Conservation (phyloP, 2,113 vertebrate species). For the Hydrolagus affinis region DNA sequence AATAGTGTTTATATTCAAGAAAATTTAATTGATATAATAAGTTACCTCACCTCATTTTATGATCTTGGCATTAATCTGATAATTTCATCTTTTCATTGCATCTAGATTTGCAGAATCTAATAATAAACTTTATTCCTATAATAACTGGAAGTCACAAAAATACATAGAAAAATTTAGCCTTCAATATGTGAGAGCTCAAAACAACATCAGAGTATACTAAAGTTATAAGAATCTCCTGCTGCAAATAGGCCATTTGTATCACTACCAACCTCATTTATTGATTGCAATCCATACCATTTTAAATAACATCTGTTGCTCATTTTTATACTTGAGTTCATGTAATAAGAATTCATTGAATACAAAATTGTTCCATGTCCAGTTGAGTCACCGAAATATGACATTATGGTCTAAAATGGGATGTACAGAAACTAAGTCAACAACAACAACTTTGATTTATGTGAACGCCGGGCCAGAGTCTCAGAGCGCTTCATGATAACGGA, state of each 20-base stretch:
- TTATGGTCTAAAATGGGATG: too few species aligned
- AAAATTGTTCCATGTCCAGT: too few species aligned
- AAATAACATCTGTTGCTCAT: neutral
- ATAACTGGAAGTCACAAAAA: neutral
- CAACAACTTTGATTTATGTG: too few species aligned
- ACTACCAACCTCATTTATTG: neutral
- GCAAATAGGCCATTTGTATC: neutral
- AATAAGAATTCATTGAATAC: too few species aligned
- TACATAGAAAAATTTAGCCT: neutral
- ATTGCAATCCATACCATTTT: neutral
- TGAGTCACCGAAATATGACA: too few species aligned
- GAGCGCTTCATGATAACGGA: too few species aligned
- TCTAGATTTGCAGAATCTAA: neutral
- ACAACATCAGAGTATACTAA: too few species aligned
- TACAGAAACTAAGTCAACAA: too few species aligned
- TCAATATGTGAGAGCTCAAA: neutral
- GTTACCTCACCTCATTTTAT: neutral
- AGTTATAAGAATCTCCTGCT: too few species aligned
- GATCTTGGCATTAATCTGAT: neutral
- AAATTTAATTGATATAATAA: neutral
- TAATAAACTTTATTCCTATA: neutral
- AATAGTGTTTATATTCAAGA: neutral
- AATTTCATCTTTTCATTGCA: neutral
- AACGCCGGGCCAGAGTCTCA: too few species aligned
- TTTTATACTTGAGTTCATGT: neutral